phyloP scores from a whole-genome alignment of 2,797 vertebrate species.

The Alauda arvensis region DNA sequence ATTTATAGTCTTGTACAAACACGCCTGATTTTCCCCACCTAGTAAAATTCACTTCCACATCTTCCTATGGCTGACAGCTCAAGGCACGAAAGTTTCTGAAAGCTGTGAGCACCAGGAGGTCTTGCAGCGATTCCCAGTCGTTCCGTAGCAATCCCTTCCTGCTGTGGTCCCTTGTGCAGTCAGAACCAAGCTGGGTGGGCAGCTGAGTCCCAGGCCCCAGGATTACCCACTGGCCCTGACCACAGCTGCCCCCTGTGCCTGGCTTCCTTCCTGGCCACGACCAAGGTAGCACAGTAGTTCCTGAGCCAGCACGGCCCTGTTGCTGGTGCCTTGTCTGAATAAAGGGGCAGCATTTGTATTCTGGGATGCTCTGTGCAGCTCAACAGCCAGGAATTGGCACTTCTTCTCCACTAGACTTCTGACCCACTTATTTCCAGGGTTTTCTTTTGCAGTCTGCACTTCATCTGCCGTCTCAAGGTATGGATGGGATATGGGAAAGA shows the following conservation, averaged over 20 bases:
- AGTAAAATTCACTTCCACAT: not conserved
- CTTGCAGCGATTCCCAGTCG: not conserved
- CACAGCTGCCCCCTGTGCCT: not conserved
- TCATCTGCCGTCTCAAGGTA: not conserved
- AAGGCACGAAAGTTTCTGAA: not conserved
- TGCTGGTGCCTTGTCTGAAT: not conserved
- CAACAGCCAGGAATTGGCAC: not conserved
- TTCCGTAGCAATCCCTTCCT: not conserved
- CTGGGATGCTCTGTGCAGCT: not conserved
- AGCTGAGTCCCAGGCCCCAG: not conserved
- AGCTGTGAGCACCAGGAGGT: not conserved
- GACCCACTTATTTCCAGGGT: slow-evolving; percentile 5
- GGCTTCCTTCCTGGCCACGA: not conserved
- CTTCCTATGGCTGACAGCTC: not conserved
- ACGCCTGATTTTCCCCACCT: not conserved
- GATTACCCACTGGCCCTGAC: not conserved
- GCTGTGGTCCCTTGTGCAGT: accelerated
- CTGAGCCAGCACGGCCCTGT: not conserved
- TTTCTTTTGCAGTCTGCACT: not conserved
- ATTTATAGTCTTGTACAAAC: not conserved
- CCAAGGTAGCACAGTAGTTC: not conserved
- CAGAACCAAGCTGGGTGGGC: not conserved
- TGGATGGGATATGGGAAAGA: not conserved
- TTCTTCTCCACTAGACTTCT: not conserved
- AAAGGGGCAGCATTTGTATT: slow-evolving; percentile 26